Conservation (phyloP, 2,113 vertebrate species). For the Salvelinus sp. region DNA sequence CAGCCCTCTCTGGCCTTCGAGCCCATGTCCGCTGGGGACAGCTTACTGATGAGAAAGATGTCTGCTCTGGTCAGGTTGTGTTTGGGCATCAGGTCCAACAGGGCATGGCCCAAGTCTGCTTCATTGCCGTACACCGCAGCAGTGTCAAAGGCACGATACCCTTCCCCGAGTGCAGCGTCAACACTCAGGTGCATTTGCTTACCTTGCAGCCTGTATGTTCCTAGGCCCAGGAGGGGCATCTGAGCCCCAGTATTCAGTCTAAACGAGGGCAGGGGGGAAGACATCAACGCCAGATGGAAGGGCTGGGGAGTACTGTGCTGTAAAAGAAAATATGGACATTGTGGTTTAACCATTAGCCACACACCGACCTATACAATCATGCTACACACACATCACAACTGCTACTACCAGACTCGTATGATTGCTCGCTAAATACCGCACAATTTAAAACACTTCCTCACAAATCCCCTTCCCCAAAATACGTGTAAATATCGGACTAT, state of each 20-base stretch:
- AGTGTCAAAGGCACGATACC: constrained; percentile 60
- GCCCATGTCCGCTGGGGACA: constrained; percentile 62
- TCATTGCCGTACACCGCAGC: constrained; percentile 66
- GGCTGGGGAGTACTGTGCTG: too few species aligned
- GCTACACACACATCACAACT: too few species aligned
- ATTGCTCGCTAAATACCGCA: too few species aligned
- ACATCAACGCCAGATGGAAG: neutral
- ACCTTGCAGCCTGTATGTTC: constrained; percentile 59
- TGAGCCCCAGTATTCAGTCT: constrained; percentile 34
- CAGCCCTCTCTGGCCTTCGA: constrained; percentile 40
- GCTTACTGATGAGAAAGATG: constrained; percentile 61
- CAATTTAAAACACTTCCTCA: too few species aligned
- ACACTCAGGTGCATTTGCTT: constrained; percentile 44
- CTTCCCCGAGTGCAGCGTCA: constrained; percentile 55
- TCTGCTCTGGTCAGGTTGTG: constrained; percentile 44
- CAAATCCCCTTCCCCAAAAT: too few species aligned
- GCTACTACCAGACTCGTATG: too few species aligned
- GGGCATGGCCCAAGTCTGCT: constrained; percentile 43
- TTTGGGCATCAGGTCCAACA: constrained; percentile 56
- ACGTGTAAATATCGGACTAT: too few species aligned
- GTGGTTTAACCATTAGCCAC: too few species aligned
- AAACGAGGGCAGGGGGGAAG: neutral
- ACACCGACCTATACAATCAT: too few species aligned
- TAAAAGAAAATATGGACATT: too few species aligned
- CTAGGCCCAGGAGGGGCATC: constrained; percentile 69